These are phyloP conservation scores for Bellardia pandia DNA, from an alignment of 2,888 invertebrate species.

Conservation along the genomic window DNA sequence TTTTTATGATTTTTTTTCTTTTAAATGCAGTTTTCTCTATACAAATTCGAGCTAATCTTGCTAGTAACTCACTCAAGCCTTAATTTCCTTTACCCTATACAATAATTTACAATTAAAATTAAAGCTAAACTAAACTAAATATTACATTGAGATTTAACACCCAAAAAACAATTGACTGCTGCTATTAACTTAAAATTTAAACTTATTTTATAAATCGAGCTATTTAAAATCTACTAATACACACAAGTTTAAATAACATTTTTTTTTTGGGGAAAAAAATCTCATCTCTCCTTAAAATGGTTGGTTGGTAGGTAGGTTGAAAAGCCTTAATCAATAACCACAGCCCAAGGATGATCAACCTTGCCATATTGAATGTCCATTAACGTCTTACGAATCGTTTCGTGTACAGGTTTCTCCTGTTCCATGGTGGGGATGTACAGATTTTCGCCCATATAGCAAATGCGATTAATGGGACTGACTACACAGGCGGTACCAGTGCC, in stretches of 20 bases:
- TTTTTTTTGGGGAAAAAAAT: constrained; percentile 33
- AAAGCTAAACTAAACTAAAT: constrained; percentile 7
- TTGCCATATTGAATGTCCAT: constrained; percentile 96
- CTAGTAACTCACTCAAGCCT: constrained; percentile 3
- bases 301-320: background rate
- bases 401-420: constrained; percentile 90
- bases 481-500: constrained; percentile 99
- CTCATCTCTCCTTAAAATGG: constrained; percentile 55
- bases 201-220: constrained; percentile 67
- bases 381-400: constrained; percentile 90
- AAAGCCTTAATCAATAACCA: constrained; percentile 85
- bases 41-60: constrained; percentile 42
- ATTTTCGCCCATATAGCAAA: constrained; percentile 90
- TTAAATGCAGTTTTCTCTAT: constrained; percentile 62
- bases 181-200: constrained; percentile 13
- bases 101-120: constrained; percentile 39
- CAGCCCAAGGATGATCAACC: constrained; percentile 92
- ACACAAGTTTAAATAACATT: constrained; percentile 72
- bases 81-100: constrained; percentile 40
- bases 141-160: background rate
- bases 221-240: constrained; percentile 79
- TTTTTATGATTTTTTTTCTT: constrained; percentile 35
- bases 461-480: constrained; percentile 95
- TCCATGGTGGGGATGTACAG: constrained; percentile 90
- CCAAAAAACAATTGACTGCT: background rate